A percentile compares a stretch with the other conserved stretches of the same genome.
Conservation (phyloP, 1,140 invertebrate genomes). For the Sinella curviseta region DNA sequence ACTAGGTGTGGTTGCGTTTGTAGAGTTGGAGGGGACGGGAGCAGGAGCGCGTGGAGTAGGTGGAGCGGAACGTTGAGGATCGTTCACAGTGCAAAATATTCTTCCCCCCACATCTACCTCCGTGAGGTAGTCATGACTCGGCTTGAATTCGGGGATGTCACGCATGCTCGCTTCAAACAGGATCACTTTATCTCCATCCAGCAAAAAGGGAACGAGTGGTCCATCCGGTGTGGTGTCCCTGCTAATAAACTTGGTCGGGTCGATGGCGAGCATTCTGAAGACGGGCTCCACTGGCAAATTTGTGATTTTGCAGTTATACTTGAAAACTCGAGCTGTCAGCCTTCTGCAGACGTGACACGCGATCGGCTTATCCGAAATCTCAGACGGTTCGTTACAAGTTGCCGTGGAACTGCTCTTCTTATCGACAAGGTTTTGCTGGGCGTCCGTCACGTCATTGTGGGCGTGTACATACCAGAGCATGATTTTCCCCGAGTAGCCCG, state of each 20-base stretch:
- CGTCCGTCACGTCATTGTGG: not conserved
- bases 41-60: not conserved
- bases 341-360: too few species aligned
- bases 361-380: too few species aligned
- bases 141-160: not conserved
- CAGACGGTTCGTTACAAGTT: too few species aligned
- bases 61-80: too few species aligned
- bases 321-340: too few species aligned
- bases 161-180: not conserved
- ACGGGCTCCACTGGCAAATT: not conserved
- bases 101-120: not conserved
- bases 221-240: not conserved
- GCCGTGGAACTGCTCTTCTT: too few species aligned
- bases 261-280: not conserved
- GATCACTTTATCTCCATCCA: not conserved
- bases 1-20: too few species aligned
- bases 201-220: not conserved
- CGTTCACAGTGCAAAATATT: not conserved
- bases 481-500: slow-evolving; percentile 4
- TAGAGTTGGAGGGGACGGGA: not conserved
- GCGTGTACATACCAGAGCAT: not conserved
- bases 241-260: not conserved
- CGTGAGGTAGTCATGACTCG: not conserved
- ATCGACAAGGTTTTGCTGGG: not conserved
- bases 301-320: not conserved